Percentiles rank a stretch among this genome's conserved stretches.
These are phyloP conservation scores for Cantharis flavilabris DNA, from an alignment of 2,888 invertebrate species.

Conservation along the genomic window DNA sequence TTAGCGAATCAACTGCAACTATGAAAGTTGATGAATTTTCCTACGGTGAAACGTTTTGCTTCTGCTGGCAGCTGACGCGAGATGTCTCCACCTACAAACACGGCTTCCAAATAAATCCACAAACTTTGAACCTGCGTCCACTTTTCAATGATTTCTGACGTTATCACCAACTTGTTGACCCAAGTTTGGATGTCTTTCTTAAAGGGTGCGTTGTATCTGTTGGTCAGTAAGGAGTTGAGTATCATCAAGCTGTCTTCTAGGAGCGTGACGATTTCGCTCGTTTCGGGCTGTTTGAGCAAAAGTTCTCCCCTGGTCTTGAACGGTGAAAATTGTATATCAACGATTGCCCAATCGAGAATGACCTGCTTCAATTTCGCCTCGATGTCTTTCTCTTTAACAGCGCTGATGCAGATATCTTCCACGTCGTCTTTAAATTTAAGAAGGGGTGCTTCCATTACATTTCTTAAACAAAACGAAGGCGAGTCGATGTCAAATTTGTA, in stretches of 20 bases:
- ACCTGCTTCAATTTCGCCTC: conserved; percentile 86
- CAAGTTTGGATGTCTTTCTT: conserved; percentile 82
- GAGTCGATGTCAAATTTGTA: conserved; percentile 80
- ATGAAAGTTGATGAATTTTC: conserved; percentile 11
- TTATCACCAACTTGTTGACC: conserved; percentile 78
- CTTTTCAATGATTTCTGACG: conserved; percentile 82
- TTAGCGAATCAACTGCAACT: neutral
- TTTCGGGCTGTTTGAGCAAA: conserved; percentile 75
- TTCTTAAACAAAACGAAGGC: conserved; percentile 76
- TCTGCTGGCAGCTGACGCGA: conserved; percentile 83
- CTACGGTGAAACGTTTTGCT: conserved; percentile 75
- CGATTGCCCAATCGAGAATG: conserved; percentile 77
- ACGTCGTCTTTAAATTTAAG: conserved; percentile 84
- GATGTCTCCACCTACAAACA: conserved; percentile 90
- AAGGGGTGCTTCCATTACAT: conserved; percentile 84
- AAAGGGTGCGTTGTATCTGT: conserved; percentile 85
- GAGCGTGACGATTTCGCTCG: conserved; percentile 74
- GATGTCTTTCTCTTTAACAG: conserved; percentile 88
- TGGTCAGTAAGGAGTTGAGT: conserved; percentile 81
- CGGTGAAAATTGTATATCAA: conserved; percentile 70
- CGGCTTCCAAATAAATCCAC: conserved; percentile 90
- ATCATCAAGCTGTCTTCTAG: conserved; percentile 88
- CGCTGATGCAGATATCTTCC: conserved; percentile 89
- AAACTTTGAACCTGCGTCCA: conserved; percentile 87
- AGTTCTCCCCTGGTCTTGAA: conserved; percentile 86